Evolutionary conservation across 2,797 vertebrate species (phyloP).

Genomic region (Ispidina lecontei): DNA sequence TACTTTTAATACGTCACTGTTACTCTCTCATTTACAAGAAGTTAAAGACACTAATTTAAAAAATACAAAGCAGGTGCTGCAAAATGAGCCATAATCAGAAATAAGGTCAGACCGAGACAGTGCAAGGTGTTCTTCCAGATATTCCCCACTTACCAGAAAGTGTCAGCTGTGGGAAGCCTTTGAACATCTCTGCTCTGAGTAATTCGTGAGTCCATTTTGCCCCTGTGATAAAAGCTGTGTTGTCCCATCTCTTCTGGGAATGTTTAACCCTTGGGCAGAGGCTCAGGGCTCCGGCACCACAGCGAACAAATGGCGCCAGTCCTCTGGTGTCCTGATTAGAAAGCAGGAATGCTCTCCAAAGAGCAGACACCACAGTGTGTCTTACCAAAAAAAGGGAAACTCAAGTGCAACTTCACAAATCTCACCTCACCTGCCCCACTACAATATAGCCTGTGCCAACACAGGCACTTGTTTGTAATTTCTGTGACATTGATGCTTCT

Average conservation of each 20-base stretch:
- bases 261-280: background rate
- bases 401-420: background rate
- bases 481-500: background rate
- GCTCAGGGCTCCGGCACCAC: background rate
- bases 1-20: background rate
- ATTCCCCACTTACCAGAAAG: background rate
- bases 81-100: background rate
- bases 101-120: background rate
- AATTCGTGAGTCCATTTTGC: background rate
- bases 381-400: background rate
- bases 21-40: background rate
- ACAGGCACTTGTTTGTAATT: background rate
- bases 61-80: background rate
- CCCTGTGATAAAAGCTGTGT: background rate
- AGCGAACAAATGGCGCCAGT: background rate
- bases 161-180: background rate
- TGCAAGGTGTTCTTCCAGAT: background rate
- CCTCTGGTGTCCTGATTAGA: background rate
- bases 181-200: background rate
- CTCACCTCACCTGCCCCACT: background rate
- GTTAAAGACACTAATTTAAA: slow-evolving; percentile 11
- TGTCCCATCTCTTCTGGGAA: background rate
- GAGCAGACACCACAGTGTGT: background rate
- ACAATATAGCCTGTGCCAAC: background rate
- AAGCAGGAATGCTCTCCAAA: background rate